Percentiles rank a stretch among this genome's conserved stretches.
These are phyloP conservation scores for Emydura subglobosa DNA, from an alignment of 2,113 vertebrate genomes.

Conservation along the genomic window DNA sequence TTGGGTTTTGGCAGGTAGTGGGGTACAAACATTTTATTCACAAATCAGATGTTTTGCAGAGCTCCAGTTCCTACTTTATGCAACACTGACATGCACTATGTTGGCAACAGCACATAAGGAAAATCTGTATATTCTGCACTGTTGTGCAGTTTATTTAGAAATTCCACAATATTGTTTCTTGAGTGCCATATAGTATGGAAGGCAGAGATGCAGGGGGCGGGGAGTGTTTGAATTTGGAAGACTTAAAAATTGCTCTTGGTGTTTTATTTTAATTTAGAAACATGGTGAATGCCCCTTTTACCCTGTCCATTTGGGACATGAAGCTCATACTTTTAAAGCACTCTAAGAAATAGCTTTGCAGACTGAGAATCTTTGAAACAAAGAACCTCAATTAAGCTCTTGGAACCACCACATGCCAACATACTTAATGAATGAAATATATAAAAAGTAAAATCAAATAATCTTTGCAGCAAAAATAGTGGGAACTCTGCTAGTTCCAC, in stretches of 20 bases:
- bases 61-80: neutral
- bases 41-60: neutral
- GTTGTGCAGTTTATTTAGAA: neutral
- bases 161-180: fast-evolving
- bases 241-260: neutral
- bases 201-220: neutral
- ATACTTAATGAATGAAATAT: neutral
- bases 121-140: neutral
- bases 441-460: neutral
- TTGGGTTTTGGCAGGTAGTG: slow-evolving; percentile 23
- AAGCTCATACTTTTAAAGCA: neutral
- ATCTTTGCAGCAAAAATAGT: neutral
- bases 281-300: neutral
- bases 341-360: neutral
- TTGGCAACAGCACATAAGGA: neutral
- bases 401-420: neutral
- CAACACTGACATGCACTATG: neutral
- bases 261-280: neutral
- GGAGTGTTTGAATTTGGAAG: neutral
- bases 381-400: neutral
- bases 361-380: neutral
- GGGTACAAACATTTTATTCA: neutral
- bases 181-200: neutral
- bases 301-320: neutral
- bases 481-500: neutral